phyloP scores from a whole-genome alignment of 2,113 vertebrate genomes.

The Austrofundulus limnaeus region DNA sequence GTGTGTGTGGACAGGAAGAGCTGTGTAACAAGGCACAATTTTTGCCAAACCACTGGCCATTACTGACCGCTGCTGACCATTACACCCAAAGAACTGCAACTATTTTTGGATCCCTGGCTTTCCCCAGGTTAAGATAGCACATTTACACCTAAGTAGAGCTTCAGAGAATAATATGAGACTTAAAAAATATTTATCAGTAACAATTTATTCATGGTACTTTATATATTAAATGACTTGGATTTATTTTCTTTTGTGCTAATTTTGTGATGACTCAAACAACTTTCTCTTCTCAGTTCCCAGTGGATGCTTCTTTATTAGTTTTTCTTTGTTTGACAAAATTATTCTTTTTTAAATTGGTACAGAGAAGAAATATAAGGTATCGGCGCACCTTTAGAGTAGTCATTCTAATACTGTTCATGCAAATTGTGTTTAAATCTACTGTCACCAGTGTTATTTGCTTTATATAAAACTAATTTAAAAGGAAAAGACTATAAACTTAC shows the following conservation, averaged over 20 bases:
- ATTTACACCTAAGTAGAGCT: constrained; percentile 36
- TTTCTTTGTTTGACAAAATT: too few species aligned
- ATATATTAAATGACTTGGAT: constrained; percentile 18
- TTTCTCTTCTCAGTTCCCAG: constrained; percentile 8
- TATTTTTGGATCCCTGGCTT: constrained; percentile 57
- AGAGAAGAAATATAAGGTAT: too few species aligned
- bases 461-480: constrained; percentile 8
- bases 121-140: constrained; percentile 52
- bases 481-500: neutral
- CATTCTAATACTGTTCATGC: too few species aligned
- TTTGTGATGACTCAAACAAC: constrained; percentile 38
- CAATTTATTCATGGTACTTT: too few species aligned
- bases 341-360: too few species aligned
- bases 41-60: constrained; percentile 71
- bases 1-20: constrained; percentile 70
- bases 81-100: constrained; percentile 62
- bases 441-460: constrained; percentile 15
- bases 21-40: constrained; percentile 46
- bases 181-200: neutral
- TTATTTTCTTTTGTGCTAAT: constrained; percentile 24
- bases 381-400: neutral
- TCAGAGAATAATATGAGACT: constrained; percentile 13
- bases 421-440: neutral
- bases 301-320: constrained; percentile 12
- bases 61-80: constrained; percentile 74